Evolutionary conservation across 2,888 invertebrate species (phyloP).

Genomic region (Aleiodes testaceus): DNA sequence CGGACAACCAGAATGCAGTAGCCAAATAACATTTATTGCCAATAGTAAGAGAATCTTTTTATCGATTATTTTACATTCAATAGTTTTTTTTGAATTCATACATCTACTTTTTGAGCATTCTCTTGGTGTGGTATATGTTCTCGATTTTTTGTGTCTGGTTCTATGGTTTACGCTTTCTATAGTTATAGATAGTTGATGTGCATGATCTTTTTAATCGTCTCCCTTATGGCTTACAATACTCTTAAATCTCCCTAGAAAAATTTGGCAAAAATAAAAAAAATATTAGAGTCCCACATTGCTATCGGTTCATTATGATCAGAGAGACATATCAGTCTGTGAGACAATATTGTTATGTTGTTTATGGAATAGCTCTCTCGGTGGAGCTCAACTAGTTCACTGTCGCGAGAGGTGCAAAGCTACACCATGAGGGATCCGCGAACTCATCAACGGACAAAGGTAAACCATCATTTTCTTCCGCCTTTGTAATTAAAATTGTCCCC

Average conservation of each 20-base stretch:
- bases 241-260: no score
- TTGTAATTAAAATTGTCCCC: no score
- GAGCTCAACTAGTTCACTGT: constrained; percentile 79
- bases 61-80: constrained; percentile 55
- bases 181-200: no score
- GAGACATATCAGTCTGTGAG: constrained; percentile 62
- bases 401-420: constrained; percentile 78
- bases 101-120: constrained; percentile 8
- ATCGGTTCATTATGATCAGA: constrained; percentile 28
- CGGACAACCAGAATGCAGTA: constrained; percentile 71
- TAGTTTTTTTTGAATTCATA: constrained; percentile 33
- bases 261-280: not conserved
- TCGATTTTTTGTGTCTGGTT: not conserved
- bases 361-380: constrained; percentile 78
- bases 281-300: no score
- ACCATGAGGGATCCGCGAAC: constrained; percentile 74
- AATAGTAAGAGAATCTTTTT: constrained; percentile 68
- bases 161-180: not conserved
- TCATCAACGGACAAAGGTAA: constrained; percentile 71
- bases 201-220: not conserved
- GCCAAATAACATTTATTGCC: constrained; percentile 71
- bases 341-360: constrained; percentile 73
- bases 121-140: not conserved
- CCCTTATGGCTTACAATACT: not conserved
- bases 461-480: no score